Percentiles rank a stretch among this genome's conserved stretches.
These are phyloP conservation scores for Steinernema carpocapsae DNA, from an alignment of 2,888 invertebrate species.

Conservation along the genomic window DNA sequence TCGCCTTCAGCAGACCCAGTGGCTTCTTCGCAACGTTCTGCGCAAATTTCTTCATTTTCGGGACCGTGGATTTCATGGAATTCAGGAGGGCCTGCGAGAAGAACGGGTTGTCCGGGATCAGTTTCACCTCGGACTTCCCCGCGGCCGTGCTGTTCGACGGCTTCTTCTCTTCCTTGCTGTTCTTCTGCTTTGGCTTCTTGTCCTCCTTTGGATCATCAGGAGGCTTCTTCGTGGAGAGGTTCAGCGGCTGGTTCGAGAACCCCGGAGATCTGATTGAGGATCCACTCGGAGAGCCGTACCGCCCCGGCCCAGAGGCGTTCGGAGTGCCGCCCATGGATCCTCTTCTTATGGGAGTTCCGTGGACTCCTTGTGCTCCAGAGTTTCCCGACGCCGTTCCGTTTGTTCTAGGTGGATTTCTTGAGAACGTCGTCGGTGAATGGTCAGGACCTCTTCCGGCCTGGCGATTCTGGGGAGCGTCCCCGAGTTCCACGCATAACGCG, in stretches of 20 bases:
- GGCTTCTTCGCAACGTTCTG: conserved; percentile 17
- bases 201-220: background rate
- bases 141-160: background rate
- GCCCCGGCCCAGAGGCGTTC: background rate
- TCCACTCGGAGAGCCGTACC: background rate
- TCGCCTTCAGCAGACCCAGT: background rate
- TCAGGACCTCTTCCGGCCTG: background rate
- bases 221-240: background rate
- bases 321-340: background rate
- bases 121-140: background rate
- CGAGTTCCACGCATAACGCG: conserved; percentile 6
- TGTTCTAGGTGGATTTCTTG: background rate
- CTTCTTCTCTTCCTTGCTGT: background rate
- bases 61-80: background rate
- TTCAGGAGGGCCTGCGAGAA: conserved; percentile 9
- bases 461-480: background rate
- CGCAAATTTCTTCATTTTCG: background rate
- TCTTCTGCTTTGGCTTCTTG: conserved; percentile 11
- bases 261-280: background rate
- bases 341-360: background rate
- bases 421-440: background rate
- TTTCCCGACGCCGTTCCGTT: background rate
- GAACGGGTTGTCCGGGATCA: conserved; percentile 26
- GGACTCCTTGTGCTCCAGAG: background rate
- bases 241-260: background rate